Conservation (phyloP, 1,140 invertebrate species). For the Halyomorpha halys region DNA sequence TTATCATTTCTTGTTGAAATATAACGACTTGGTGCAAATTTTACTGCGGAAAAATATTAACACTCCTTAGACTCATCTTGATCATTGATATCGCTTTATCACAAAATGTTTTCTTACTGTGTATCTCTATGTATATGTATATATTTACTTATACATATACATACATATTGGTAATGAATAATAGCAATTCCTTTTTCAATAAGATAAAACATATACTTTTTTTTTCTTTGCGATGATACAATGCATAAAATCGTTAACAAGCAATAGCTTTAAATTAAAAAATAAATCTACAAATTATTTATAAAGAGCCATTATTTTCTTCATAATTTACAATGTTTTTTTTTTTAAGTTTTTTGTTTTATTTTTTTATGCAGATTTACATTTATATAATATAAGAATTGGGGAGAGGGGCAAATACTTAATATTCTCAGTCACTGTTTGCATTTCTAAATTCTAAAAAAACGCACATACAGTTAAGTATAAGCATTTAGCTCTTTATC, state of each 20-base stretch:
- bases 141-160: background rate
- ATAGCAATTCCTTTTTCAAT: background rate
- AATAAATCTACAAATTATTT: constrained; percentile 24
- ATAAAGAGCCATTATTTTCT: constrained; percentile 25
- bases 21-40: background rate
- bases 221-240: constrained; percentile 16
- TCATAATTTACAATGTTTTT: constrained; percentile 19
- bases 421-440: constrained; percentile 21
- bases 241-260: constrained; percentile 21
- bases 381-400: constrained; percentile 21
- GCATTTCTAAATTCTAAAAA: constrained; percentile 24
- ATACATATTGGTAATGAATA: background rate
- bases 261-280: constrained; percentile 25
- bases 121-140: background rate
- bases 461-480: constrained; percentile 29
- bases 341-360: no score
- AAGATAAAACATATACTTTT: constrained; percentile 15
- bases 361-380: constrained; percentile 18
- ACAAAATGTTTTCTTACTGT: constrained; percentile 3
- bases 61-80: background rate
- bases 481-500: constrained; percentile 24
- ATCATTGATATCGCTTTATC: constrained; percentile 2
- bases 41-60: constrained; percentile 7
- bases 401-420: background rate
- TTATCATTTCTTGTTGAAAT: background rate